Base-by-base conservation (phyloP, 1,140 invertebrate genomes). In the Cotesia chilonis region DNA sequence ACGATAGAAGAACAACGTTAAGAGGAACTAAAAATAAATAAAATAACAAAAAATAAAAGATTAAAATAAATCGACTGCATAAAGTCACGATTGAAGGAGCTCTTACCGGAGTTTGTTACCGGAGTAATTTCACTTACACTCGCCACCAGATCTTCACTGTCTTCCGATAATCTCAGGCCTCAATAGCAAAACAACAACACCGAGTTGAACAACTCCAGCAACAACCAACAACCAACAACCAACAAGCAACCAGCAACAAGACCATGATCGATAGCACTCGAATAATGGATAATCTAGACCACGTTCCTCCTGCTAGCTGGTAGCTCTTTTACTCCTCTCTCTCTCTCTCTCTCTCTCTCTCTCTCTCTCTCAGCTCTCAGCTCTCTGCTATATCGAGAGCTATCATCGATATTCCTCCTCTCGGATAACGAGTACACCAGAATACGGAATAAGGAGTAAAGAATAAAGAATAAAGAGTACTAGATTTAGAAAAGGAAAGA, bases 81-180 rank as follows among this genome's bases (percentile, higher is more conserved):
- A 63, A 9, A 71, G 69, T 71, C 69, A 71, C 69, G 69, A 71
- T 65, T 71, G 69, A 51, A 61, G 63, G 69, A 60, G 59, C 69
- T 64, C 60, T 71, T 71, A 71, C 68, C 59, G 38, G 57, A 55
- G 28, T 28, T 28, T 28, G 28, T 28, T 28, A 28, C 28, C 28
- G 28, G 57, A 70, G 68, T 71, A 71, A 71, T 71, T 71, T 71
- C 69, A 71, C 69, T 71, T 71, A 71, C 69, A 38, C 69, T 51
- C 28, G 61, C 17, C 60, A 37, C 63, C 63, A 65, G n/a, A 65
- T 37, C 28, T 36, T 36, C 35, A 10, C 6, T 47, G 41, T 47
- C 41, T 47, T 47, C 41, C 41, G 63, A 65, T 65, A 41, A 65
- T 65, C 63, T 38, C 10, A 47, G 6, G 10, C 41, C 41, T 47